These are phyloP conservation scores for Rhinoraja longicauda DNA, from an alignment of 2,797 vertebrate species.

Conservation along the genomic window DNA sequence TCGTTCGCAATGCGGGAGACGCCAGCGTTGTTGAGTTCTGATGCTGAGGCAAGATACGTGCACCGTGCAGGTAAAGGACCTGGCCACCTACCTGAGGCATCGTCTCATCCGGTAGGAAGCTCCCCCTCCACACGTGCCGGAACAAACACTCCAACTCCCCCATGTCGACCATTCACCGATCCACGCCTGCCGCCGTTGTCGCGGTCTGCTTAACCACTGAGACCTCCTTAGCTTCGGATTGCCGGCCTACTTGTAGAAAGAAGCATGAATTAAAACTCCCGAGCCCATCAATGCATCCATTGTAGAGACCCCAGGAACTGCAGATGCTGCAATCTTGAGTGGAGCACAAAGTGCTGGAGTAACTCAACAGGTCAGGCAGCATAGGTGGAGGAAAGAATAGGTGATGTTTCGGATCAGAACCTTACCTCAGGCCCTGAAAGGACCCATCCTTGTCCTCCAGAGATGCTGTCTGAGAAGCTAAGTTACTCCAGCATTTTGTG, in stretches of 20 bases:
- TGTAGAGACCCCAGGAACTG: too few relatives aligned
- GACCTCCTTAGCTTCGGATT: not conserved
- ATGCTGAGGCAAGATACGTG: conserved; percentile 41
- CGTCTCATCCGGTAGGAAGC: conserved; percentile 51
- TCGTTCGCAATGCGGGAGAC: not conserved
- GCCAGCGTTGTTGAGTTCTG: conserved; percentile 8
- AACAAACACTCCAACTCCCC: conserved; percentile 61
- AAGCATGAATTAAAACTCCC: not conserved
- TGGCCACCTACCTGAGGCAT: conserved; percentile 54
- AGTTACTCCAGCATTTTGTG: too few relatives aligned
- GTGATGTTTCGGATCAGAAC: too few relatives aligned
- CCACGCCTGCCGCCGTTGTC: conserved; percentile 19
- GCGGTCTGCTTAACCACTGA: conserved; percentile 2
- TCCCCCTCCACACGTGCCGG: conserved; percentile 58
- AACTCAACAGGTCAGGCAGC: too few relatives aligned
- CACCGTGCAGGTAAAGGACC: not conserved
- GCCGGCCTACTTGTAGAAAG: not conserved
- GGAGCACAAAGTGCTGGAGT: too few relatives aligned
- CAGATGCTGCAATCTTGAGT: too few relatives aligned
- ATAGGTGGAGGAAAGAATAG: too few relatives aligned
- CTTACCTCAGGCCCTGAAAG: too few relatives aligned
- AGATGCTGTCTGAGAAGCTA: too few relatives aligned
- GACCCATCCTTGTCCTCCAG: too few relatives aligned
- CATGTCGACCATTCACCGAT: conserved; percentile 52
- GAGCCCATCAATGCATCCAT: not conserved